Evolutionary conservation across 1,140 invertebrate genomes (phyloP).

Genomic region (Steinernema feltiae): DNA sequence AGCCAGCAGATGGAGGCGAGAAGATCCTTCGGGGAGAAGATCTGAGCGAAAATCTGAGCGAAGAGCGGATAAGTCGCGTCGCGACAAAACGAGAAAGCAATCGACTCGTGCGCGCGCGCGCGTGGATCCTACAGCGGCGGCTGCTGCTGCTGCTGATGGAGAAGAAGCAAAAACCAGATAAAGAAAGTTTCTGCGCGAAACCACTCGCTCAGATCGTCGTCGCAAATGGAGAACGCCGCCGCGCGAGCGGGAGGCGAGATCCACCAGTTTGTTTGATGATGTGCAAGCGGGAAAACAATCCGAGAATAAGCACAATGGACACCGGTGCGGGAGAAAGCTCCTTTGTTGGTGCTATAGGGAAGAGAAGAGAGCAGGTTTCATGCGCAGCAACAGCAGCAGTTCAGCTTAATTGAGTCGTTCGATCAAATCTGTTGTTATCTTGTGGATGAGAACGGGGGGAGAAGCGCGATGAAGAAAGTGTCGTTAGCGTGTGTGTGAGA

Average conservation of each 20-base stretch:
- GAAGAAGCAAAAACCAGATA: conserved; percentile 11
- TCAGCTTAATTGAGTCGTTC: too few species aligned
- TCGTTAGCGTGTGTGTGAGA: too few species aligned
- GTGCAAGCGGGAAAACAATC: background rate
- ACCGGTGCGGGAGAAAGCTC: background rate
- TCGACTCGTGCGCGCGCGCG: too few species aligned
- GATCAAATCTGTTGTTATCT: too few species aligned
- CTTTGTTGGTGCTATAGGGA: background rate
- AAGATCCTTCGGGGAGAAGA: background rate
- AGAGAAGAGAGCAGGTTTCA: too few species aligned
- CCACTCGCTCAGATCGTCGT: conserved; percentile 6
- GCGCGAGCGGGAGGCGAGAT: background rate
- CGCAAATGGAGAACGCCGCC: too few species aligned
- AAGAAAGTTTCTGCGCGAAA: conserved; percentile 7
- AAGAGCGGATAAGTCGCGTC: background rate
- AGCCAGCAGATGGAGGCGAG: too few species aligned
- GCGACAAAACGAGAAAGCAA: conserved; percentile 1
- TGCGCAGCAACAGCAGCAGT: too few species aligned
- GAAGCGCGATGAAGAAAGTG: too few species aligned
- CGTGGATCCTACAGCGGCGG: background rate
- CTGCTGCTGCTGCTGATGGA: background rate
- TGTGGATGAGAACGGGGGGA: too few species aligned
- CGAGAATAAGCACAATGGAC: background rate
- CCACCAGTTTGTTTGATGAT: conserved; percentile 4
- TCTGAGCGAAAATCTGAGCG: background rate